Evolutionary conservation across 2,797 vertebrate species (phyloP).

Genomic region (Lutjanus campechanus): DNA sequence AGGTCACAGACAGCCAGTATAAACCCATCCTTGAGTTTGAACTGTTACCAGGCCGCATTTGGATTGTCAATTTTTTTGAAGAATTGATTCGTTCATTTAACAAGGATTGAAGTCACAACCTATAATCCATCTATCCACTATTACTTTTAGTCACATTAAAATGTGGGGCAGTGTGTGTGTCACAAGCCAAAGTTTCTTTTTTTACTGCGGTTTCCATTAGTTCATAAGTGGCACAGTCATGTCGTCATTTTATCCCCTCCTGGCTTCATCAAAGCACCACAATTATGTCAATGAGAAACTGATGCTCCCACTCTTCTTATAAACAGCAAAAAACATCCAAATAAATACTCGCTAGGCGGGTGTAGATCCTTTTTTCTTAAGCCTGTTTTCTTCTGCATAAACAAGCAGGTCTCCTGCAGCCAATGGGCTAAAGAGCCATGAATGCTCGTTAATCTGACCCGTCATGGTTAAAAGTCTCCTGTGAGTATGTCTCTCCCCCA

Average conservation of each 20-base stretch:
- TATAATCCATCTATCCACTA: neutral
- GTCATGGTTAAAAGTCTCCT: constrained; percentile 42
- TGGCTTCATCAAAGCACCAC: constrained; percentile 28
- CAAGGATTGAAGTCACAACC: too few relatives aligned
- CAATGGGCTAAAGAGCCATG: constrained; percentile 26
- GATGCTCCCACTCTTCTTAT: neutral
- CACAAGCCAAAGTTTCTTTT: constrained; percentile 10
- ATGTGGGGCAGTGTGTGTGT: constrained; percentile 11
- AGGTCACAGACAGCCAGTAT: too few relatives aligned
- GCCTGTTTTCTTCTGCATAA: constrained; percentile 20
- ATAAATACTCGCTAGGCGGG: constrained; percentile 3
- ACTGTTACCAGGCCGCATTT: too few relatives aligned
- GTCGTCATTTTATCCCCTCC: constrained; percentile 19
- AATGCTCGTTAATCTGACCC: constrained; percentile 49
- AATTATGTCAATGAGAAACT: constrained; percentile 23
- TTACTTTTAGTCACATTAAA: constrained; percentile 23
- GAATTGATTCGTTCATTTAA: too few relatives aligned
- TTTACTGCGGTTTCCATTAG: constrained; percentile 14
- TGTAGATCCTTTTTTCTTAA: neutral
- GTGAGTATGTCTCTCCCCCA: constrained; percentile 32
- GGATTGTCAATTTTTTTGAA: too few relatives aligned
- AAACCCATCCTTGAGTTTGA: too few relatives aligned
- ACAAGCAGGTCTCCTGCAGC: constrained; percentile 25
- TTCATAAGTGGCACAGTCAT: constrained; percentile 25
- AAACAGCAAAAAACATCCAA: constrained; percentile 18